Evolutionary conservation across 2,888 invertebrate species (phyloP), one percentile per base, ranked within the genome.

Genomic region (Dastarcus helophoroides): DNA sequence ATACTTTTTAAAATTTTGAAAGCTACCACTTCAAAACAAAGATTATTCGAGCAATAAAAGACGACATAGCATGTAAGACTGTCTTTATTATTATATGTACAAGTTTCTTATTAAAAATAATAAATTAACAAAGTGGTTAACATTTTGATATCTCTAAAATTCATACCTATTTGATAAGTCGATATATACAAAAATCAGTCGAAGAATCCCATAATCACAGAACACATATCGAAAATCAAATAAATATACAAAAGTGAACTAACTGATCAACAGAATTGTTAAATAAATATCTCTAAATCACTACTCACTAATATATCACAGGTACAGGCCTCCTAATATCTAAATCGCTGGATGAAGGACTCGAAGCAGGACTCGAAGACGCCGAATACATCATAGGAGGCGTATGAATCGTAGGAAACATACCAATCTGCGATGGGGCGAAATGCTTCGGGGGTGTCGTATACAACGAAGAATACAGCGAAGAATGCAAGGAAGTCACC

Each of bases 381-480:
- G 61, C 50, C 8, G 60, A 51, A 33, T 60, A 62, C 49, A 61
- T 52, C 50, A 58, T 50, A 17, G 62, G 64, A 1, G 68, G 68
- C 2, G 49, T 37, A 4, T 53, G 47, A 31, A 56, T 50, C 8
- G 49, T 62, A 8, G 66, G 63, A 48, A 69, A 72, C 53, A 71
- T 67, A 13, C 65, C 66, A 46, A 67, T 50, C 21, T 69, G 65
- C 2, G 72, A 67, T 1, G 64, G 59, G 43, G 69, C 69, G 48
- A 70, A 68, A 19, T 63, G 65, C 3, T 66, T 69, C 44, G 67
- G 58, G 21, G 63, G 65, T 1, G 56, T 42, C 23, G 63, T 63
- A 58, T 79, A 79, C 47, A 79, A 62, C 31, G 76, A 75, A 3
- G 76, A 73, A 52, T 80, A 80, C 50, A 79, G 71, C 14, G 76